phyloP scores from a whole-genome alignment of 2,113 vertebrate genomes.

The Gavialis gangeticus region DNA sequence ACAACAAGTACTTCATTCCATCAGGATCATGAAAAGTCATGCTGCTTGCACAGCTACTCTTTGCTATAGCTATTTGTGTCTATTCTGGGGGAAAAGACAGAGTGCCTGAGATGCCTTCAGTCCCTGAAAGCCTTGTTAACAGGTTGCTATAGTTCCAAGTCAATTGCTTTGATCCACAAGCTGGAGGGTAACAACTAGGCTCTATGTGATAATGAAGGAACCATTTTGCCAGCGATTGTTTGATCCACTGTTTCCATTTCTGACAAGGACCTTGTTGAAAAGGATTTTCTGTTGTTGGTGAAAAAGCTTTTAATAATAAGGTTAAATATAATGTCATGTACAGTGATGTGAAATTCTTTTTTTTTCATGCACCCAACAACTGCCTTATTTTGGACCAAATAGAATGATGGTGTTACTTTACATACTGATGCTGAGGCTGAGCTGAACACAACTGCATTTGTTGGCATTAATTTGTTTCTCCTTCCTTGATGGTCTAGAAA shows the following conservation, averaged over 20 bases:
- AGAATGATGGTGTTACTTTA: neutral
- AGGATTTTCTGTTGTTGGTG: neutral
- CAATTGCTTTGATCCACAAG: neutral
- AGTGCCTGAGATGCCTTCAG: neutral
- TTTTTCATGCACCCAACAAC: neutral
- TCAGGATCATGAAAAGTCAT: neutral
- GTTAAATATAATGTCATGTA: neutral
- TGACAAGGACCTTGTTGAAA: neutral
- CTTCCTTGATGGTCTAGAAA: neutral
- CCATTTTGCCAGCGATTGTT: neutral
- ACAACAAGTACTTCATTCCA: neutral
- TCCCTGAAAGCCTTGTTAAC: neutral
- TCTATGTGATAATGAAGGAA: neutral
- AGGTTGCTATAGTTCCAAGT: neutral
- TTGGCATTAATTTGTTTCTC: neutral
- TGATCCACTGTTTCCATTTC: neutral
- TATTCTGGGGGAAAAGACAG: neutral
- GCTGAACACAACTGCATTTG: neutral
- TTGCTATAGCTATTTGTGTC: neutral
- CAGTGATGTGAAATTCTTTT: neutral
- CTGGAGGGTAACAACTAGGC: accelerated
- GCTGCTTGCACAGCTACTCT: neutral
- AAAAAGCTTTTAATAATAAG: neutral
- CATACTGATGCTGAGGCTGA: neutral
- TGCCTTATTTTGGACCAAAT: neutral